Base-by-base conservation (phyloP, 2,888 invertebrate genomes). In the Copidosoma aretas region DNA sequence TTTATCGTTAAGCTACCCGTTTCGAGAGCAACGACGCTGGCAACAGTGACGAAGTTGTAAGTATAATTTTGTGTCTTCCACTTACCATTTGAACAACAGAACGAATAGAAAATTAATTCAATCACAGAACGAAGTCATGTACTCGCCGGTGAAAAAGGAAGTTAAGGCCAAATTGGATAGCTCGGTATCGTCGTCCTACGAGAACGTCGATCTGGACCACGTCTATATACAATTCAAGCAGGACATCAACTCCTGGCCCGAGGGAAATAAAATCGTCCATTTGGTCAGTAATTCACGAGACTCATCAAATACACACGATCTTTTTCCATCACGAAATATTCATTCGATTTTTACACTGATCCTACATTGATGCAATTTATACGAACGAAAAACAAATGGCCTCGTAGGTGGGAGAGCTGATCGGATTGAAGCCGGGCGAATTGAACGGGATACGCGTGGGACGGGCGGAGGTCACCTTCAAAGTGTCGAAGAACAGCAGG, bases 141-240 rank as follows among this genome's bases (percentile, higher is more conserved):
- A 58, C 70, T 17, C 68, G 71, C 8, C 75, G 77, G 77, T 76
- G 15, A 82, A 82, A 53, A 83, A 83, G 67, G 77, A 78, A 67
- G 73, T 67, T 64, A 59, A 43, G 19, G 56, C 61, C 64, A 60
- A 67, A 56, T 46, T 62, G 0, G 61, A 17, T 17, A 59, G 10
- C n/a, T 22, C 59, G 1, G 22, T 63, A 46, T 73, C 67, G 19
- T 2, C 43, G 14, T 72, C 64, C 17, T 79, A 80, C 57, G 73
- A 79, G n/a, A 81, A 81, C 71, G 90, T 92, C 57, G 93, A 94
- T 78, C 89, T 91, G 22, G 91, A 92, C 75, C 92, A 91, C 79
- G 91, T 93, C 2, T 93, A 92, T 82, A 90, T 95, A 70, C 87
- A 88, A 75, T 90, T 94, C 72, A 90, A 91, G 79, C 89, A 91